Evolutionary conservation across 2,888 invertebrate species (phyloP).

Genomic region (Cristatella mucedo): DNA sequence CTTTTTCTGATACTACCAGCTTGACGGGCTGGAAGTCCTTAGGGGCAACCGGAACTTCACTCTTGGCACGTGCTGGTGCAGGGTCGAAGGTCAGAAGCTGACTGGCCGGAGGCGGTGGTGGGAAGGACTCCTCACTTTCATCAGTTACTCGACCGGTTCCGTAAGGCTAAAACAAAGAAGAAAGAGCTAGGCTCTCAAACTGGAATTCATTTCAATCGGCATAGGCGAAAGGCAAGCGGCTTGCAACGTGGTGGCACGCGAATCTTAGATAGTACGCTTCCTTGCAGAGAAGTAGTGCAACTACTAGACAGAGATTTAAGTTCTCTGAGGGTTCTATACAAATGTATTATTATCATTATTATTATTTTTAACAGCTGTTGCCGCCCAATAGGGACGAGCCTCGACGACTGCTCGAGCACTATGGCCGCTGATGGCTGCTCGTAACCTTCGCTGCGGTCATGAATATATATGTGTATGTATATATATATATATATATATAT

Average conservation of each 20-base stretch:
- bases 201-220: too few relatives aligned
- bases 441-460: background rate
- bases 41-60: conserved; percentile 10
- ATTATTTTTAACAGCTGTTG: too few relatives aligned
- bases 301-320: too few relatives aligned
- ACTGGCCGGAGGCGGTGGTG: conserved; percentile 5
- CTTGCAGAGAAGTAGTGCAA: too few relatives aligned
- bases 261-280: too few relatives aligned
- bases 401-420: conserved; percentile 26
- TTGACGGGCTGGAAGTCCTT: background rate
- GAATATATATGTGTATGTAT: background rate
- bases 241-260: too few relatives aligned
- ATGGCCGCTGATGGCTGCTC: background rate
- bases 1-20: conserved; percentile 6
- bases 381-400: conserved; percentile 25
- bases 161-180: too few relatives aligned
- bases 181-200: too few relatives aligned
- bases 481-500: conserved; percentile 8
- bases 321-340: too few relatives aligned
- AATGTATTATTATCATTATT: too few relatives aligned
- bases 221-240: too few relatives aligned
- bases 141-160: too few relatives aligned
- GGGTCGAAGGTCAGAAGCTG: conserved; percentile 5
- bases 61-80: conserved; percentile 7
- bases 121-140: conserved; percentile 4